Base-by-base conservation (phyloP, 2,113 vertebrate genomes). In the Pristiophorus japonicus region DNA sequence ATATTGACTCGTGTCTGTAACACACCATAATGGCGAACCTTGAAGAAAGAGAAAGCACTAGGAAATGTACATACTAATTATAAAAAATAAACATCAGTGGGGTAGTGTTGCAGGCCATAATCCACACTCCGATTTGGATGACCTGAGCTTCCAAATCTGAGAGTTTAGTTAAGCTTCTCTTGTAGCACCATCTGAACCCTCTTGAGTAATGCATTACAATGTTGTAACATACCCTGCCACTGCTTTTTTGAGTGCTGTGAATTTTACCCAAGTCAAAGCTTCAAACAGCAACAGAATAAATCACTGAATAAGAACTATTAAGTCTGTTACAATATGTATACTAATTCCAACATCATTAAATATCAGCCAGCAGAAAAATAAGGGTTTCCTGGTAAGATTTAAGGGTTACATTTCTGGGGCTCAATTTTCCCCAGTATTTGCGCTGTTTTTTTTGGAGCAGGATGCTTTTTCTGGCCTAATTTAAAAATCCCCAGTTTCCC, bases 241-340 rank as follows among this genome's bases (percentile, higher is more conserved):
- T 78, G 24, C 59, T 55, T 55, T 88, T 88, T 78, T n/a, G 14
- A 38, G 34, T 18, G 59, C 45, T 42, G 34, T 93, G 62, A 87
- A 47, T 45, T 18, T 45, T 42, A 47, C 84, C 84, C 16, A 47
- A 47, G 14, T 47, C 16, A 24, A 93, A 22, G 62, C 38, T 65
- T 93, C 38, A n/a, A 93, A 66, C 62, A 93, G 6, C 14, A 65
- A 93, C 88, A 93, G n/a, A 93, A 65, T 65, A 24, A 65, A 93
- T 66, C n/a, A 65, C n/a, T 42, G 63, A 66, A 22, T 22, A 93
- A 66, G 30, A 88, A 10, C 22, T 42, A 38, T 65, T 65, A 3
- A 24, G 38, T 62, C 91, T 93, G 91, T 42, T 20, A 63, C 27
- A 93, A 93, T 42, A 22, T 42, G 10, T 8, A 65, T 65, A 22